Conservation (phyloP, 2,113 vertebrate species). For the Dipodomys ordii region DNA sequence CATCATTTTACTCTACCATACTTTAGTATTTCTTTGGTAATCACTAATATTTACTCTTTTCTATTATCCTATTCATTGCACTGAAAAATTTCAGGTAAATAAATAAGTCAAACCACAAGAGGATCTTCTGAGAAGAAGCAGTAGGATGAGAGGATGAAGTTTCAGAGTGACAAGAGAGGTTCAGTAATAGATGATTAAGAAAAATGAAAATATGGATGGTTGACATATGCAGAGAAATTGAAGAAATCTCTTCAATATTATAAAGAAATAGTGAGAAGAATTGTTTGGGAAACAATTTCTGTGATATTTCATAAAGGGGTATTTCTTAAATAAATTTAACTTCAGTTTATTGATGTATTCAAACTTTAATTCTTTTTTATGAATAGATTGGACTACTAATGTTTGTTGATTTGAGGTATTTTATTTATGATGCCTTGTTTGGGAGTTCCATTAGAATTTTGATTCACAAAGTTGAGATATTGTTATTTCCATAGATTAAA, state of each 20-base stretch:
- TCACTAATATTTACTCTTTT: background rate
- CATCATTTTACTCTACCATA: background rate
- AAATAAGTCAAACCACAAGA: background rate
- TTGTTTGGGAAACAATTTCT: constrained; percentile 38
- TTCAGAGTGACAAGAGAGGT: background rate
- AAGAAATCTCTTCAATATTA: background rate
- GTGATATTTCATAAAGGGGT: background rate
- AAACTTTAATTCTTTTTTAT: background rate
- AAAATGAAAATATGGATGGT: constrained; percentile 13
- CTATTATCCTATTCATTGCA: background rate
- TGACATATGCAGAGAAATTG: background rate
- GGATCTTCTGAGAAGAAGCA: too few species aligned
- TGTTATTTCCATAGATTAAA: background rate
- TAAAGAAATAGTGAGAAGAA: constrained; percentile 40
- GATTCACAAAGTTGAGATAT: background rate
- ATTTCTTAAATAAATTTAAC: constrained; percentile 30
- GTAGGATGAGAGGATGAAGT: background rate
- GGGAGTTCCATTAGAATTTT: constrained; percentile 1
- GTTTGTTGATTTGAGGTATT: constrained; percentile 18
- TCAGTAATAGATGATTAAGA: constrained; percentile 33
- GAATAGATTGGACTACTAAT: background rate
- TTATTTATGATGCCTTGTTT: constrained; percentile 13
- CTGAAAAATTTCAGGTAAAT: constrained; percentile 18
- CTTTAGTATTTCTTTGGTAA: constrained; percentile 42
- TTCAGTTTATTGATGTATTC: background rate